Evolutionary conservation across 2,888 invertebrate genomes (phyloP).

Genomic region (Eristalis intricaria): DNA sequence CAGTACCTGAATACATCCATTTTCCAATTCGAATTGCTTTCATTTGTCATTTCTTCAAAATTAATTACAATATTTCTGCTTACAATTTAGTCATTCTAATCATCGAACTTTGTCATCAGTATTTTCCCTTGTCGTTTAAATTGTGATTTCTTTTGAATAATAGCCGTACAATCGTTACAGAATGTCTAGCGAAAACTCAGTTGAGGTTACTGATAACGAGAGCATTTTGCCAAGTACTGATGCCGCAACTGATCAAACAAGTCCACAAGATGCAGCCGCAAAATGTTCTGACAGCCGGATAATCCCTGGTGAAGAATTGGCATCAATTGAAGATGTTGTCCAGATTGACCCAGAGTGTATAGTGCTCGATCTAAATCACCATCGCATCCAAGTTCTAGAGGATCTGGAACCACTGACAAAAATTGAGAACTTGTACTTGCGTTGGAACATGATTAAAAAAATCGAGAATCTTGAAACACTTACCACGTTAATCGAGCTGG

Average conservation of each 20-base stretch:
- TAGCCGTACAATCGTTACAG: not conserved
- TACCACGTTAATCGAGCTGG: slow-evolving; percentile 91
- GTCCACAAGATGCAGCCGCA: not conserved
- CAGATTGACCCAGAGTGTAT: slow-evolving; percentile 79
- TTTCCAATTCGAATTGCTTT: not conserved
- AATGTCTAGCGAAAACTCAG: slow-evolving; percentile 36
- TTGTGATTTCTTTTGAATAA: not conserved
- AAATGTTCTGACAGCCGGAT: not conserved
- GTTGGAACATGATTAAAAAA: slow-evolving; percentile 97
- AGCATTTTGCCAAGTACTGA: not conserved
- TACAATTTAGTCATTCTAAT: not conserved
- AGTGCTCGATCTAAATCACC: slow-evolving; percentile 93
- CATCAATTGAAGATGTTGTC: slow-evolving; percentile 78
- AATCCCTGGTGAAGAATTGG: slow-evolving; percentile 3
- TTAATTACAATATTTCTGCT: not conserved
- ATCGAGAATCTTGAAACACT: slow-evolving; percentile 93
- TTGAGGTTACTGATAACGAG: not conserved
- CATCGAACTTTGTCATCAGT: not conserved
- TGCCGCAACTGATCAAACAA: not conserved
- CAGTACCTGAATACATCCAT: not conserved
- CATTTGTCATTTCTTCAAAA: not conserved
- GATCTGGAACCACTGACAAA: slow-evolving; percentile 90
- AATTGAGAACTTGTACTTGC: slow-evolving; percentile 90
- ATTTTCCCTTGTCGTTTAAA: not conserved
- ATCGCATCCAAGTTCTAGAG: slow-evolving; percentile 91